Conservation (phyloP, 2,797 vertebrate species). For the Lepus townsendii region DNA sequence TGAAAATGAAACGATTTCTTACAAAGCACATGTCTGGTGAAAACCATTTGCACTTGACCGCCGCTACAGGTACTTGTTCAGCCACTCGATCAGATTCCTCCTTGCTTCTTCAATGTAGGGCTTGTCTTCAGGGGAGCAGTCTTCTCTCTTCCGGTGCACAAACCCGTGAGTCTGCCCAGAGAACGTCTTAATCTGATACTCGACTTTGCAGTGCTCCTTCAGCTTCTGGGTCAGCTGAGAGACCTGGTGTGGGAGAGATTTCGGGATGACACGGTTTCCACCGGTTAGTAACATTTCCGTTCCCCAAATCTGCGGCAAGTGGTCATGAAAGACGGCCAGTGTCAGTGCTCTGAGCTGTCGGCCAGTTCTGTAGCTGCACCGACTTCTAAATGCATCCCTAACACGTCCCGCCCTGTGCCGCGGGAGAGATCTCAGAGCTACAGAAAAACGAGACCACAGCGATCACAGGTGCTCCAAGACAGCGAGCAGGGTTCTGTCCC, state of each 20-base stretch:
- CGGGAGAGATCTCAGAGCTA: not conserved
- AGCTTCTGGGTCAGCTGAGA: slow-evolving; percentile 90
- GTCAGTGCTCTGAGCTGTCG: not conserved
- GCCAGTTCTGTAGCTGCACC: not conserved
- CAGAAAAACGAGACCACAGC: not conserved
- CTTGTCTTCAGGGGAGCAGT: slow-evolving; percentile 92
- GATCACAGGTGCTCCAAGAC: not conserved
- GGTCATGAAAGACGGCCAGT: not conserved
- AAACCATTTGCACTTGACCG: too few species aligned
- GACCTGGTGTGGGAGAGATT: slow-evolving; percentile 88
- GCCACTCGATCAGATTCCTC: slow-evolving; percentile 94
- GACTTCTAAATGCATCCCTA: not conserved
- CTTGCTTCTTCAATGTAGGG: slow-evolving; percentile 93
- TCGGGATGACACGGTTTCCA: not conserved
- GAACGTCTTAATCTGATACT: slow-evolving; percentile 94
- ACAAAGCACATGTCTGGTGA: not conserved
- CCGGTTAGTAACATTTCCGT: not conserved
- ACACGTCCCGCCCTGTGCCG: not conserved
- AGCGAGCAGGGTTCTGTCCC: not conserved
- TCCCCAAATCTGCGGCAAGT: not conserved
- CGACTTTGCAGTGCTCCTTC: slow-evolving; percentile 91
- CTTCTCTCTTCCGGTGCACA: slow-evolving; percentile 95
- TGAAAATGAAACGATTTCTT: slow-evolving; percentile 1
- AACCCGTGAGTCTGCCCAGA: slow-evolving; percentile 96
- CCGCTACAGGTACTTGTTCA: slow-evolving; percentile 92